These are phyloP conservation scores for Polypterus bichir DNA, from an alignment of 2,113 vertebrate genomes.

Conservation along the genomic window DNA sequence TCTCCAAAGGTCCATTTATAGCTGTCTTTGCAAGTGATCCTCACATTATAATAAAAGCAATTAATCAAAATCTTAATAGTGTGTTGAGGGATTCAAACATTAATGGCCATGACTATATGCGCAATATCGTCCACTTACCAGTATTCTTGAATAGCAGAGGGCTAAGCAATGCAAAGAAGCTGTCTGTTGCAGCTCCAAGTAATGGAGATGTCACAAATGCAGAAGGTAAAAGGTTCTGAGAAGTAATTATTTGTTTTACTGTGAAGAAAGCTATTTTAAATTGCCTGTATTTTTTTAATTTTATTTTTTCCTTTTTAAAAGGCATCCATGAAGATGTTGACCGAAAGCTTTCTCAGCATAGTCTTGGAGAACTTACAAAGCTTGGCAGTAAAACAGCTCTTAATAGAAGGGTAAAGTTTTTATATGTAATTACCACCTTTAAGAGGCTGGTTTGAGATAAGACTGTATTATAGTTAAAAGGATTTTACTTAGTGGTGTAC, in stretches of 20 bases:
- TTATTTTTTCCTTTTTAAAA: slow-evolving; percentile 23
- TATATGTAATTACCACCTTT: no score
- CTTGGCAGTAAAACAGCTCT: slow-evolving; percentile 81
- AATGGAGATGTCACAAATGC: slow-evolving; percentile 63
- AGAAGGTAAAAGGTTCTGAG: slow-evolving; percentile 33
- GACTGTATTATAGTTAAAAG: background rate
- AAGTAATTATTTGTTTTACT: background rate
- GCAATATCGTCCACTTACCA: slow-evolving; percentile 90
- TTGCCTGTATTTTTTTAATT: slow-evolving; percentile 5
- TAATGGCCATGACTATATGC: slow-evolving; percentile 96
- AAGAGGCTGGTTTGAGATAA: background rate
- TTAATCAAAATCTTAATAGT: slow-evolving; percentile 96
- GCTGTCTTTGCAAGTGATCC: slow-evolving; percentile 96
- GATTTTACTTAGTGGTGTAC: no score
- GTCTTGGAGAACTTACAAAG: slow-evolving; percentile 73
- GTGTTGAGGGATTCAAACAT: slow-evolving; percentile 96
- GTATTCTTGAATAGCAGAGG: slow-evolving; percentile 96
- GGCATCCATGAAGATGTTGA: slow-evolving; percentile 76
- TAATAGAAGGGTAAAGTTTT: slow-evolving; percentile 73
- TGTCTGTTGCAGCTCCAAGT: slow-evolving; percentile 56
- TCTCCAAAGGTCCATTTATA: slow-evolving; percentile 94
- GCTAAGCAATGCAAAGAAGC: slow-evolving; percentile 69
- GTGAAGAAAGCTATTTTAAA: background rate
- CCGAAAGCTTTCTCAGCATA: slow-evolving; percentile 74
- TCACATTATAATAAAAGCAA: slow-evolving; percentile 96